A percentile compares a stretch with the other conserved stretches of the same genome.
Conservation (phyloP, 2,113 vertebrate genomes). For the Hemiprocne comata region DNA sequence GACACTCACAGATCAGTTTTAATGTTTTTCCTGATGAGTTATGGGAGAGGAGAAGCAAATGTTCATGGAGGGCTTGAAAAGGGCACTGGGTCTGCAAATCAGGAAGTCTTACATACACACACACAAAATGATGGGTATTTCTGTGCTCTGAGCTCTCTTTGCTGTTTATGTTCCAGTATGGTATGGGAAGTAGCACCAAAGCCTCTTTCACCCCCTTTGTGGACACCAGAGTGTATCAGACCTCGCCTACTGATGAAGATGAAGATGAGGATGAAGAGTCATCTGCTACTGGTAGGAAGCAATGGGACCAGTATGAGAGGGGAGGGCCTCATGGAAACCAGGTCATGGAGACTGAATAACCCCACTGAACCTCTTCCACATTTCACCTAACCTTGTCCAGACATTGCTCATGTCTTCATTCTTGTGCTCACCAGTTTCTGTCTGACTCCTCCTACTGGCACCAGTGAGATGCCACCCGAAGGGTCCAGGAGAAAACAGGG, state of each 20-base stretch:
- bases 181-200: slow-evolving; percentile 92
- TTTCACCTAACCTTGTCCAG: neutral
- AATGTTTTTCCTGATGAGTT: neutral
- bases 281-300: slow-evolving; percentile 83
- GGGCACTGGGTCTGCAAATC: neutral
- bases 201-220: slow-evolving; percentile 97
- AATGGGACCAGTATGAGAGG: neutral
- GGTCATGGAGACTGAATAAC: neutral
- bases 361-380: neutral
- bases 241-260: slow-evolving; percentile 92
- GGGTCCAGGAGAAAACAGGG: neutral
- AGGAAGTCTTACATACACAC: neutral
- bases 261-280: slow-evolving; percentile 86
- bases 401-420: neutral
- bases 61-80: neutral
- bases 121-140: neutral
- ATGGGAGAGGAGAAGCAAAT: neutral
- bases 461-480: neutral
- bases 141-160: neutral
- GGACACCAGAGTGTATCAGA: slow-evolving; percentile 95
- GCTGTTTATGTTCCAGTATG: slow-evolving; percentile 80
- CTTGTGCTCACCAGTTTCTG: neutral
- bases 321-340: neutral
- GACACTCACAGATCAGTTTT: neutral
- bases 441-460: neutral